These are phyloP conservation scores for Papilio polyxenes DNA, from an alignment of 1,140 invertebrate genomes.

Conservation along the genomic window DNA sequence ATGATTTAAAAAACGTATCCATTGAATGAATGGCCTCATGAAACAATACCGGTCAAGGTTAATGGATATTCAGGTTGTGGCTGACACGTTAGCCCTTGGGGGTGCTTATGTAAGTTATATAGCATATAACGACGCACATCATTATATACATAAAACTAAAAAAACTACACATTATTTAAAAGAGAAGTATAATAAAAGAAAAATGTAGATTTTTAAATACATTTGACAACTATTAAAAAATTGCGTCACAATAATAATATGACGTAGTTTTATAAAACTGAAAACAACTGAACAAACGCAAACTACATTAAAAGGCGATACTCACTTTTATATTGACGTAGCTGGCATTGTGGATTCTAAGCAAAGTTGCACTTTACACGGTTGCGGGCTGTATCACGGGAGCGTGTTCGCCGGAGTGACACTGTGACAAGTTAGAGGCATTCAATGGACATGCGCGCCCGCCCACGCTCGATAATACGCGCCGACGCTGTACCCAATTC, in stretches of 20 bases:
- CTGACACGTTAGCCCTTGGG: constrained; percentile 14
- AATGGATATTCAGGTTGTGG: constrained; percentile 27
- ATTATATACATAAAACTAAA: not conserved
- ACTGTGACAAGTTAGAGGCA: not conserved
- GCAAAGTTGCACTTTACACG: constrained; percentile 46
- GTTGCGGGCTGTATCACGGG: constrained; percentile 58
- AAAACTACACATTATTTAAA: not conserved
- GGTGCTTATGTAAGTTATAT: constrained; percentile 21
- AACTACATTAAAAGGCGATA: constrained; percentile 48
- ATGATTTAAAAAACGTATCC: not conserved
- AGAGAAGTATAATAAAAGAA: not conserved
- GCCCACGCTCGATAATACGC: constrained; percentile 74
- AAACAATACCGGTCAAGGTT: constrained; percentile 37
- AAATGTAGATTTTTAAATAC: not conserved
- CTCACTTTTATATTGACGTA: constrained; percentile 55
- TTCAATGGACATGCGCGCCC: constrained; percentile 63
- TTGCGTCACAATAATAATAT: not conserved
- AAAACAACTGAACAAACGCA: not conserved
- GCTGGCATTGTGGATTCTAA: constrained; percentile 52
- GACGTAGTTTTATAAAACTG: not conserved
- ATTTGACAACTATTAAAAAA: not conserved
- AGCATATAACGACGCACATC: not conserved
- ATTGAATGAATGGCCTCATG: constrained; percentile 19
- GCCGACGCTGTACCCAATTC: constrained; percentile 51
- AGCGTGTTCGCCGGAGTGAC: constrained; percentile 47